phyloP scores from a whole-genome alignment of 2,113 vertebrate species.

The Tonatia bakeri region DNA sequence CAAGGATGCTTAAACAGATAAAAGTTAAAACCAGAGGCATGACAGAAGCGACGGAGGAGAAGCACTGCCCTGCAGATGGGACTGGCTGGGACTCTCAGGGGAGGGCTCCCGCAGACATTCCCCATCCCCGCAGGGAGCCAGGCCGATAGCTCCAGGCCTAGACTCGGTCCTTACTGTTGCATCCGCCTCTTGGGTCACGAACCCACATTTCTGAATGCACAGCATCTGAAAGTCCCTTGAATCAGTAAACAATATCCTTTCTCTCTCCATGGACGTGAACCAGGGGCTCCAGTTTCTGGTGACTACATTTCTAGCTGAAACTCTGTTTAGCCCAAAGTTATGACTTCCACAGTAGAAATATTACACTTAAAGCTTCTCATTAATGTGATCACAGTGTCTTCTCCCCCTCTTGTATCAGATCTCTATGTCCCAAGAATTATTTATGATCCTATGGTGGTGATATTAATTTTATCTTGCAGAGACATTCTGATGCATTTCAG shows the following conservation, averaged over 20 bases:
- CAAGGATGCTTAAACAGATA: background rate
- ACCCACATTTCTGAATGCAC: background rate
- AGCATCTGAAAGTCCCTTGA: background rate
- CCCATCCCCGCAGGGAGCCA: background rate
- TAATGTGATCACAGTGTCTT: background rate
- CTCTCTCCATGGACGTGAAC: background rate
- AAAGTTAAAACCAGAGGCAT: background rate
- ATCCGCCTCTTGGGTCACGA: background rate
- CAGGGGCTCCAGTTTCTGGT: background rate
- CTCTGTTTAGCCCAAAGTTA: background rate
- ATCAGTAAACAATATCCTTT: background rate
- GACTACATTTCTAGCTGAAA: background rate
- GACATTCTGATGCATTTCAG: background rate
- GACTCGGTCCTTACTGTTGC: background rate
- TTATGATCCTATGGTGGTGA: background rate
- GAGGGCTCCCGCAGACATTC: background rate
- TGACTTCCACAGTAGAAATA: background rate
- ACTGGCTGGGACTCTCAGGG: background rate
- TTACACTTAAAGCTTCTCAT: background rate
- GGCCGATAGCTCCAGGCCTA: background rate
- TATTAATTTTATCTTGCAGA: conserved; percentile 17
- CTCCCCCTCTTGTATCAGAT: background rate
- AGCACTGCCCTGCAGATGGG: background rate
- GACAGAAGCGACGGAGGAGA: background rate
- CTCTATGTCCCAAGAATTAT: background rate